phyloP scores from a whole-genome alignment of 2,888 invertebrate genomes.

The Acanthococcus lagerstroemiae region DNA sequence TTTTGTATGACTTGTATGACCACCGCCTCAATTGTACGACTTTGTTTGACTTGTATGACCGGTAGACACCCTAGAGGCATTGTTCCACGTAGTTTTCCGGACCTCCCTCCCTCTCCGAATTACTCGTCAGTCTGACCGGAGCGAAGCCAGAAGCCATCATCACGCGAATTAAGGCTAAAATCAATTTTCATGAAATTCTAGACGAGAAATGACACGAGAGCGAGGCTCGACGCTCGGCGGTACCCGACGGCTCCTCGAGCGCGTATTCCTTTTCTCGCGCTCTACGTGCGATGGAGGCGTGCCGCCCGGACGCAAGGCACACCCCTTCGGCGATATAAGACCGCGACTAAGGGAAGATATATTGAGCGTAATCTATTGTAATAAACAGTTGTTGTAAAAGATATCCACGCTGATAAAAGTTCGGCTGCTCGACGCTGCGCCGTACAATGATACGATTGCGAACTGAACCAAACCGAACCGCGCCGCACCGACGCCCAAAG shows the following conservation, averaged over 20 bases:
- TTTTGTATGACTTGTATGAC: no score
- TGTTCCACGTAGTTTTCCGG: no score
- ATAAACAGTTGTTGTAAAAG: slow-evolving; percentile 31
- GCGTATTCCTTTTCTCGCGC: slow-evolving; percentile 6
- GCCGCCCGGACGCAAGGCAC: slow-evolving; percentile 20
- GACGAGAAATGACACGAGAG: not conserved
- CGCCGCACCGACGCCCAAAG: slow-evolving; percentile 17
- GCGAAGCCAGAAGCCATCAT: no score
- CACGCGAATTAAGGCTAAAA: not conserved
- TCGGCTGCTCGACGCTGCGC: not conserved
- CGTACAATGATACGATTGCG: slow-evolving; percentile 7
- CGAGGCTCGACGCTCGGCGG: no score
- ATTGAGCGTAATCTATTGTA: slow-evolving; percentile 18
- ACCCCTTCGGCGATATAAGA: slow-evolving; percentile 20
- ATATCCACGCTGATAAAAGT: slow-evolving; percentile 23
- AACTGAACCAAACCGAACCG: not conserved
- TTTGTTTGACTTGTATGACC: no score
- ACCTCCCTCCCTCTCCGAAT: no score
- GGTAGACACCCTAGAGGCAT: no score
- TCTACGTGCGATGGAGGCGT: slow-evolving; percentile 23
- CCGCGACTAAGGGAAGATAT: slow-evolving; percentile 20
- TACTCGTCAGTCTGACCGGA: no score
- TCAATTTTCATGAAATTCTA: not conserved
- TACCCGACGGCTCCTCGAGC: no score
- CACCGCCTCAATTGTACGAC: no score